Base-by-base conservation (phyloP, 2,888 invertebrate genomes). In the Netelia inedita region DNA sequence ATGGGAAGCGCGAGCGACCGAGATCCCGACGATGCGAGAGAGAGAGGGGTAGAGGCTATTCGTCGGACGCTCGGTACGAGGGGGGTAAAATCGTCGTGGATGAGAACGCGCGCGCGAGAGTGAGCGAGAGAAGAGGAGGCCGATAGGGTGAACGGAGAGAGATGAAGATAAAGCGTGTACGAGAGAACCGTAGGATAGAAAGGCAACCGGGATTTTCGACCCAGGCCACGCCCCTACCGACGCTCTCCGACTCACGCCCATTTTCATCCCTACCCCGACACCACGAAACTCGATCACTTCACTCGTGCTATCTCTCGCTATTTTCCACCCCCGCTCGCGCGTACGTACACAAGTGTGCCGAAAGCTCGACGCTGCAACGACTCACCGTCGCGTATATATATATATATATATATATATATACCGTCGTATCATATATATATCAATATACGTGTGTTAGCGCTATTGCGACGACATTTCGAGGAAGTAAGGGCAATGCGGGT, bases 201-300 rank as follows among this genome's bases (percentile, higher is more conserved):
- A 85, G 85, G 86, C 88, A 76, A 88, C 91, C 87, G 91, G 92
- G 92, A 92, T 92, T 92, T 92, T 89, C 91, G 87, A 89, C 81
- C 73, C 81, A 88, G 87, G 86, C 90, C 88, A 91, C 92, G 92
- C 92, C 92, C 85, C 85, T 57, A 19, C 19, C 16, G 16, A 57
- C 63, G 71, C n/a, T 68, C 35, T 35, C 35, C 35, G 14, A 53
- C 57, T 65, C 76, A 85, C 87, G 86, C 87, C 87, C 79, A 80
- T 73, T 82, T 68, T 82, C 79, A 85, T 79, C 83, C 86, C 85
- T 72, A 87, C 61, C 50, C 66, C 14, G 82, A 16, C 23, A n/a
- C 19, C 66, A 55, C 28, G 65, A 23, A 66, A 72, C 72, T 66
- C 57, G 63, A 78, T 55, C 76, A 21, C 75, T 46, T 63, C 50